phyloP scores from a whole-genome alignment of 2,113 vertebrate species.

The Camelus bactrianus region DNA sequence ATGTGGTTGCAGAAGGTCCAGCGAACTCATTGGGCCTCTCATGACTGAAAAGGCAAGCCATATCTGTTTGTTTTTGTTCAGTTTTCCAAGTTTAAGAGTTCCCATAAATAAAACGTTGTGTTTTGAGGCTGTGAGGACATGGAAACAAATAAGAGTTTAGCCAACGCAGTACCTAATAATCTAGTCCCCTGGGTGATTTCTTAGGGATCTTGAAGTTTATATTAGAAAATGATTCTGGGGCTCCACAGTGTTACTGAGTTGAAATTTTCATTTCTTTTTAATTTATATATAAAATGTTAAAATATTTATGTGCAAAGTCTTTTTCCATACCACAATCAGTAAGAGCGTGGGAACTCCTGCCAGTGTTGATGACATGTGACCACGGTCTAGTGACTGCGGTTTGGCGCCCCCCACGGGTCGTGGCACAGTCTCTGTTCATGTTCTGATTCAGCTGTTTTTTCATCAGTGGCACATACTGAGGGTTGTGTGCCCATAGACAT shows the following conservation, averaged over 20 bases:
- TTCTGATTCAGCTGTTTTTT: too few relatives aligned
- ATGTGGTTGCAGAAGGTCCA: background rate
- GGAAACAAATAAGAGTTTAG: constrained; percentile 61
- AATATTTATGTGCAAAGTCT: background rate
- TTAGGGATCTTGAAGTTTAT: constrained; percentile 48
- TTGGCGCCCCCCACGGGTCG: too few relatives aligned
- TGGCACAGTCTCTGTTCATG: background rate
- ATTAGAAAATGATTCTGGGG: constrained; percentile 21
- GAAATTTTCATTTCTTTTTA: constrained; percentile 12
- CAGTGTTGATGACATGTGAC: accelerated
- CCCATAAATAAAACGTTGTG: constrained; percentile 78
- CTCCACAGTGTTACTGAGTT: constrained; percentile 10
- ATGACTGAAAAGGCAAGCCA: constrained; percentile 39
- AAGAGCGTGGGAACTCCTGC: accelerated
- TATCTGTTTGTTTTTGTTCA: constrained; percentile 78
- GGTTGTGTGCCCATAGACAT: background rate
- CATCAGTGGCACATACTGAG: background rate
- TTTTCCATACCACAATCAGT: background rate
- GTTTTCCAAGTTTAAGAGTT: constrained; percentile 80
- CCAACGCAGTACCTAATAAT: background rate
- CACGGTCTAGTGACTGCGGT: accelerated
- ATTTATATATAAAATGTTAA: background rate
- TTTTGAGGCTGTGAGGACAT: constrained; percentile 70
- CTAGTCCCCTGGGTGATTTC: constrained; percentile 14
- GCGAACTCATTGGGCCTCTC: background rate